Evolutionary conservation across 2,797 vertebrate genomes (phyloP).

Genomic region (Arrhamphus sclerolepis): DNA sequence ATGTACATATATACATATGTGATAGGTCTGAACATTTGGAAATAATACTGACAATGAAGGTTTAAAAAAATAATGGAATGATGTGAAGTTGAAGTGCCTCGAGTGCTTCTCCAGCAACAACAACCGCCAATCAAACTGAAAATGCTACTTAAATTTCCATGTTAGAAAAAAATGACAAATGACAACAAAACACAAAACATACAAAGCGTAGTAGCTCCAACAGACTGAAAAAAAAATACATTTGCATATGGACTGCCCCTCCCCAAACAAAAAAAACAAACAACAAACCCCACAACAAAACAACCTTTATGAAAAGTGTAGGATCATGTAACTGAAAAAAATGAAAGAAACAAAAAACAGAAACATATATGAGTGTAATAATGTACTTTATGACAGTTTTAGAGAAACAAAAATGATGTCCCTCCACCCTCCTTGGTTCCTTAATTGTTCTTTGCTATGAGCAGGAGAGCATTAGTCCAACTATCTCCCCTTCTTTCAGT

Average conservation of each 20-base stretch:
- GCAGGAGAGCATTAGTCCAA: constrained; percentile 44
- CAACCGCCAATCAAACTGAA: constrained; percentile 45
- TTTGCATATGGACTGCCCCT: constrained; percentile 11
- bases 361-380: constrained; percentile 34
- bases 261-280: constrained; percentile 15
- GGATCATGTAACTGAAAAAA: constrained; percentile 33
- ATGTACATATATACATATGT: no score
- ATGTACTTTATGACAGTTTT: constrained; percentile 39
- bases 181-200: constrained; percentile 47
- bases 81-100: constrained; percentile 65
- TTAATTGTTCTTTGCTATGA: constrained; percentile 19
- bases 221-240: constrained; percentile 19
- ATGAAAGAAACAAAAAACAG: constrained; percentile 15
- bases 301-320: constrained; percentile 56
- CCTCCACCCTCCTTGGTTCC: constrained; percentile 28
- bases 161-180: constrained; percentile 37
- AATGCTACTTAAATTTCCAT: constrained; percentile 47
- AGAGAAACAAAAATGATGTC: constrained; percentile 16
- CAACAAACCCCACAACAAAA: constrained; percentile 32
- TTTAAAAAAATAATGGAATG: constrained; percentile 44
- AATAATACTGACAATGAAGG: constrained; percentile 74
- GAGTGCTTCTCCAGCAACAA: constrained; percentile 47
- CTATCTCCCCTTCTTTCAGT: constrained; percentile 50
- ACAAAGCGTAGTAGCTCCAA: constrained; percentile 38
- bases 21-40: constrained; percentile 44